phyloP scores from a whole-genome alignment of 2,797 vertebrate genomes.

The Poecilia picta region DNA sequence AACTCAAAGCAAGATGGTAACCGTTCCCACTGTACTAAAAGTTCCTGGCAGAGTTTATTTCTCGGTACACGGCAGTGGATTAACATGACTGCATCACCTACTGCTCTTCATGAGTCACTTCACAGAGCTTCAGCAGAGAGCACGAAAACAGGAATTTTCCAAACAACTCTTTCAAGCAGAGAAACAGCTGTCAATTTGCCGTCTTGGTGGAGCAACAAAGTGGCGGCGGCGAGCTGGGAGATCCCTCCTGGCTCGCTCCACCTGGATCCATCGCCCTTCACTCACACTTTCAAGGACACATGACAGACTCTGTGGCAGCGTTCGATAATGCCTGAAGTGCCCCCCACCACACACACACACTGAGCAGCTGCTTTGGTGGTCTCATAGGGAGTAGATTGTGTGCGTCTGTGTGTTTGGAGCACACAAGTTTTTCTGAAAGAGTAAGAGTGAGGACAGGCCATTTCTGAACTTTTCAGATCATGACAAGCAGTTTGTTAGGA shows the following conservation, averaged over 20 bases:
- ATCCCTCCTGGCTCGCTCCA: slow-evolving; percentile 68
- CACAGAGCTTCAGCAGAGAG: slow-evolving; percentile 30
- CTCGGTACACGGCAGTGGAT: slow-evolving; percentile 5
- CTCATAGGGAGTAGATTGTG: slow-evolving; percentile 34
- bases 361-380: slow-evolving; percentile 72
- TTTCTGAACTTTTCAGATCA: background rate
- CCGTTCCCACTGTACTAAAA: background rate
- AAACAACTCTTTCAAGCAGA: slow-evolving; percentile 50
- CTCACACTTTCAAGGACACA: slow-evolving; percentile 72
- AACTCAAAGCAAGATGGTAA: background rate
- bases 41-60: background rate
- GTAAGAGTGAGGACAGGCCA: background rate
- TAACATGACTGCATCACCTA: slow-evolving; percentile 10
- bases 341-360: slow-evolving; percentile 31
- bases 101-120: slow-evolving; percentile 52
- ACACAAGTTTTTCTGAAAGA: background rate
- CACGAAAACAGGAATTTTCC: slow-evolving; percentile 41
- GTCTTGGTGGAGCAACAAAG: slow-evolving; percentile 68
- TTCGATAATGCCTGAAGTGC: slow-evolving; percentile 72
- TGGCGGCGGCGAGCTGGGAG: slow-evolving; percentile 47
- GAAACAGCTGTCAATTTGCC: slow-evolving; percentile 75
- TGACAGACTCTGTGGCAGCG: slow-evolving; percentile 60
- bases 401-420: background rate
- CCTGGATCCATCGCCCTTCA: slow-evolving; percentile 78
- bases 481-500: background rate